Conservation (phyloP, 2,797 vertebrate genomes). For the Pipistrellus pygmaeus region DNA sequence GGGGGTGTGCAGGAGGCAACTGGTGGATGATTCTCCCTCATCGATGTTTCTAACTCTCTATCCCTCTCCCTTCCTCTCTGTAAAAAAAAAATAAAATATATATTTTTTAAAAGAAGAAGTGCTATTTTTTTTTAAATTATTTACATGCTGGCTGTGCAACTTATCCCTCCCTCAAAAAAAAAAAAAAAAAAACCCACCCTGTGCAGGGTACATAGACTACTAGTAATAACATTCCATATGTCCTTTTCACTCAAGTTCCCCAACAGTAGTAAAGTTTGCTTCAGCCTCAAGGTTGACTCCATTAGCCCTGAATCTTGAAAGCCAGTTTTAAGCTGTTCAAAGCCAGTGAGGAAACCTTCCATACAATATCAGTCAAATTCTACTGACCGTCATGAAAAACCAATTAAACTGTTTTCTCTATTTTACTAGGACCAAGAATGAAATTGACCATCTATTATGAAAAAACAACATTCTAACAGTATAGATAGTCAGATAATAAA, state of each 20-base stretch:
- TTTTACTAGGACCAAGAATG: conserved; percentile 39
- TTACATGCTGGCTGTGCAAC: neutral
- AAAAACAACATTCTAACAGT: neutral
- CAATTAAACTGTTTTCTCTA: conserved; percentile 51
- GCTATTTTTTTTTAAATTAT: neutral
- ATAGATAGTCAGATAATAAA: conserved; percentile 54
- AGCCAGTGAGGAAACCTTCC: conserved; percentile 58
- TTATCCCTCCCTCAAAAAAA: conserved; percentile 7
- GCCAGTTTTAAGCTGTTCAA: conserved; percentile 33
- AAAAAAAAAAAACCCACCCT: neutral
- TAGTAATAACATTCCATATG: neutral
- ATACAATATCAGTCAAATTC: conserved; percentile 66
- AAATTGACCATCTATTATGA: conserved; percentile 52
- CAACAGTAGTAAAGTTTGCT: neutral
- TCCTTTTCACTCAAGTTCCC: neutral
- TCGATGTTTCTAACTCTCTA: too few species aligned
- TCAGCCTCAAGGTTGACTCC: conserved; percentile 55
- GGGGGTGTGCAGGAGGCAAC: too few species aligned
- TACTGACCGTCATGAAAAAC: conserved; percentile 57
- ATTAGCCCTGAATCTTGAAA: conserved; percentile 42
- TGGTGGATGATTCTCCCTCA: too few species aligned
- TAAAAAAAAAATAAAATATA: too few species aligned
- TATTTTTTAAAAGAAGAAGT: neutral
- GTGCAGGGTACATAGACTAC: neutral
- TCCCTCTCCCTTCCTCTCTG: too few species aligned